These are phyloP conservation scores for Orchestia grillus DNA, from an alignment of 1,140 invertebrate species.

Conservation along the genomic window DNA sequence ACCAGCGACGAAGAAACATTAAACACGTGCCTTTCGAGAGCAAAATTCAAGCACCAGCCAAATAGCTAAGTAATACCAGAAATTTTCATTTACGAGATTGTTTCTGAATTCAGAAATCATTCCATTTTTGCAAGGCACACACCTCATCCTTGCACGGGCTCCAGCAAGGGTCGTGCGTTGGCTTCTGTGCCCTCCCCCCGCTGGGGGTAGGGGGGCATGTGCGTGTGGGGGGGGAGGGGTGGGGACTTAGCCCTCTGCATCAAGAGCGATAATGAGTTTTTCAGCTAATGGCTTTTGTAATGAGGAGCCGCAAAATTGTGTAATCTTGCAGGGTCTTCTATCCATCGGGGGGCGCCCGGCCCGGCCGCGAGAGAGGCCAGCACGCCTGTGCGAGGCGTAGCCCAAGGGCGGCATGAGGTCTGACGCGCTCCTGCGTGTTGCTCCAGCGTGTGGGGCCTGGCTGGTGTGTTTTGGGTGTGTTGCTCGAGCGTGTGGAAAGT, in stretches of 20 bases:
- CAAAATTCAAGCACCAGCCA: too few relatives aligned
- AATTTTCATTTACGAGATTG: too few relatives aligned
- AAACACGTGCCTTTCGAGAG: too few relatives aligned
- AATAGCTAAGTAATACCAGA: too few relatives aligned
- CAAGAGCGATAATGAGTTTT: conserved; percentile 56
- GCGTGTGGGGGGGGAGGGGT: neutral
- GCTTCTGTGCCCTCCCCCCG: neutral
- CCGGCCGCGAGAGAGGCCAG: neutral
- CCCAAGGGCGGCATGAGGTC: neutral
- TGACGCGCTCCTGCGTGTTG: neutral
- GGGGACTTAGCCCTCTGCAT: conserved; percentile 42
- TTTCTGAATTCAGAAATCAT: neutral
- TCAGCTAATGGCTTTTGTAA: conserved; percentile 56
- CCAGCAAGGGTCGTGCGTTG: neutral
- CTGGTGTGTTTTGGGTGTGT: too few relatives aligned
- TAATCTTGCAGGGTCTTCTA: conserved; percentile 56
- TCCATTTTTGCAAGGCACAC: neutral
- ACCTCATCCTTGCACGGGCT: neutral
- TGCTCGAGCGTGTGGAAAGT: too few relatives aligned
- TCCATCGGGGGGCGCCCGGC: conserved; percentile 29
- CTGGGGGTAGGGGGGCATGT: neutral
- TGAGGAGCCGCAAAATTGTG: conserved; percentile 55
- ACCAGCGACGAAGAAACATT: too few relatives aligned
- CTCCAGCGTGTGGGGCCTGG: neutral
- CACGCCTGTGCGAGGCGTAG: neutral